A percentile compares a stretch with the other conserved stretches of the same genome.
phyloP scores from a whole-genome alignment of 2,888 invertebrate genomes.

The Bombyx huttoni region DNA sequence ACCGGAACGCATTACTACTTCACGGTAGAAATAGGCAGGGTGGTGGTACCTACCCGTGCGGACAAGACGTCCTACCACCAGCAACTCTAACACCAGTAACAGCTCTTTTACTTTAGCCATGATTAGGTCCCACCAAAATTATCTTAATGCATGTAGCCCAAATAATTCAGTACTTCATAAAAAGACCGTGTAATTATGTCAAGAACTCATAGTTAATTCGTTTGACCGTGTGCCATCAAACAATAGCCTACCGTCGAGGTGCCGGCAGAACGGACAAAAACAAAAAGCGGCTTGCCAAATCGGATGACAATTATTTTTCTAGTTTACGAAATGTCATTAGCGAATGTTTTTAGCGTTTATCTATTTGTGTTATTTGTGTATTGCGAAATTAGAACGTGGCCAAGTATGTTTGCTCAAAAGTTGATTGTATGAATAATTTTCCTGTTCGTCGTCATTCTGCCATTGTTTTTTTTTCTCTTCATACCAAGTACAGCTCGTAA shows the following conservation, averaged over 20 bases:
- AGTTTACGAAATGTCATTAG: constrained; percentile 8
- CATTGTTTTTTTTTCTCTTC: too few species aligned
- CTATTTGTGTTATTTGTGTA: neutral
- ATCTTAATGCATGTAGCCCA: neutral
- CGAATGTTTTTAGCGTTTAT: constrained; percentile 2
- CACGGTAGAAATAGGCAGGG: too few species aligned
- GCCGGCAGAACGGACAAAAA: constrained; percentile 1
- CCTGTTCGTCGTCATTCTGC: neutral
- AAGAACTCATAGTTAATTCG: constrained; percentile 26
- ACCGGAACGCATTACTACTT: too few species aligned
- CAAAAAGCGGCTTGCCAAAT: constrained; percentile 11
- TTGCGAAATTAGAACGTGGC: neutral
- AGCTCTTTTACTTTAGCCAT: too few species aligned
- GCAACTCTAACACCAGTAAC: too few species aligned
- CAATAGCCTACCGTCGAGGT: constrained; percentile 4
- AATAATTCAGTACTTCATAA: constrained; percentile 5
- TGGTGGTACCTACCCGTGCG: too few species aligned
- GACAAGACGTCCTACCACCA: too few species aligned
- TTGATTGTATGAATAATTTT: constrained; percentile 3
- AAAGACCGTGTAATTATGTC: constrained; percentile 33
- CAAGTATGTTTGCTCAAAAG: neutral
- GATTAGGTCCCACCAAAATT: too few species aligned
- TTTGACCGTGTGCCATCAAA: constrained; percentile 14
- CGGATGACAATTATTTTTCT: constrained; percentile 15
- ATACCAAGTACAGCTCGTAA: too few species aligned